A percentile compares a stretch with the other conserved stretches of the same genome.
Evolutionary conservation across 1,140 invertebrate species (phyloP).

Genomic region (Gonatopus flavifemur): DNA sequence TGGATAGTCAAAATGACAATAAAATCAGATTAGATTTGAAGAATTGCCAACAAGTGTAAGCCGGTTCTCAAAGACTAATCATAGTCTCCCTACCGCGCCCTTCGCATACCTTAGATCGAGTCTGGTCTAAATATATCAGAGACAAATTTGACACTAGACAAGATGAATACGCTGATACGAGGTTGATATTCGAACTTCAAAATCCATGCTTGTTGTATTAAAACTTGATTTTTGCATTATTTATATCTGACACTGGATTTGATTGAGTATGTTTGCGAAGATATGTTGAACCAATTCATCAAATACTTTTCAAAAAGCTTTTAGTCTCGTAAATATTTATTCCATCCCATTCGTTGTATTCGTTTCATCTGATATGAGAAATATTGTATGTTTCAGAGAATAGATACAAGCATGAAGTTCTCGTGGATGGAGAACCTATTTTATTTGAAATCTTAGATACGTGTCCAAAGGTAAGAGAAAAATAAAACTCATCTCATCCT

Average conservation of each 20-base stretch:
- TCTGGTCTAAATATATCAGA: constrained; percentile 49
- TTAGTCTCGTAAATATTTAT: too few relatives aligned
- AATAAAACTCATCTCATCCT: background rate
- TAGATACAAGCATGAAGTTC: constrained; percentile 88
- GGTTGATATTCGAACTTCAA: constrained; percentile 29
- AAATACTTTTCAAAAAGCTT: too few relatives aligned
- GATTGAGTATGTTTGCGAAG: background rate
- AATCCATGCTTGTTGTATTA: constrained; percentile 22
- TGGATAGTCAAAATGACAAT: constrained; percentile 8
- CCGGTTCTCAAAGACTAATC: constrained; percentile 6
- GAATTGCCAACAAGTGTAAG: constrained; percentile 39
- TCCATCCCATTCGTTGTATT: background rate
- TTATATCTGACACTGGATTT: background rate
- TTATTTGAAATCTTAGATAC: constrained; percentile 91
- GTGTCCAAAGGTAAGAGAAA: constrained; percentile 82
- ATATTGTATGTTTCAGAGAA: constrained; percentile 71
- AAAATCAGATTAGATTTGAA: constrained; percentile 28
- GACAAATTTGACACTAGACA: constrained; percentile 48
- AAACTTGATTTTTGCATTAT: background rate
- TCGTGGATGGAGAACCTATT: constrained; percentile 86
- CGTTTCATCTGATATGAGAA: background rate
- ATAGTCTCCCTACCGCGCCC: constrained; percentile 22
- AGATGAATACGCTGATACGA: constrained; percentile 28
- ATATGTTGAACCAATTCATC: background rate
- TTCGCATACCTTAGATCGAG: constrained; percentile 26